Conservation (phyloP, 2,888 invertebrate species). For the Nemoura dubitans region DNA sequence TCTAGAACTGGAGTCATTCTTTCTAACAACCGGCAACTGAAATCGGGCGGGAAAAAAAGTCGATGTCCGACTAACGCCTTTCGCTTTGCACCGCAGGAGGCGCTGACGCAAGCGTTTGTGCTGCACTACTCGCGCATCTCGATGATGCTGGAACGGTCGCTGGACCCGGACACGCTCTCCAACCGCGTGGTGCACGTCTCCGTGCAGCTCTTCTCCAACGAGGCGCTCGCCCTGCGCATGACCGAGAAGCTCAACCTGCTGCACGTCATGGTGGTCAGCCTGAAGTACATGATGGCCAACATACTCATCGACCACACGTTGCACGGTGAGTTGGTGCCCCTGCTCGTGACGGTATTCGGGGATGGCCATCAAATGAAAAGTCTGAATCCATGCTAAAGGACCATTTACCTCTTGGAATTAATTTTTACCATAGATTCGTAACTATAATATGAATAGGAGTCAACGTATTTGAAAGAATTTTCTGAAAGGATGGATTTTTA, state of each 20-base stretch:
- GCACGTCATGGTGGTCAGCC: constrained; percentile 91
- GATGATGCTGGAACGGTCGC: constrained; percentile 84
- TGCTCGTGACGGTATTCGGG: too few species aligned
- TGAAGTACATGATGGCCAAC: constrained; percentile 92
- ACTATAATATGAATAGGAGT: too few species aligned
- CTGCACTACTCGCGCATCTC: constrained; percentile 96
- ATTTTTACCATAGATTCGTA: too few species aligned
- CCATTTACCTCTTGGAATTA: too few species aligned
- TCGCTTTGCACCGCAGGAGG: constrained; percentile 72
- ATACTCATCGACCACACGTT: constrained; percentile 87
- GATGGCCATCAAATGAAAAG: too few species aligned
- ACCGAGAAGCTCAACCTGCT: constrained; percentile 88
- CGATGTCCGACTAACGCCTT: too few species aligned
- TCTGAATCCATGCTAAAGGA: too few species aligned
- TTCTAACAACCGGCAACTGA: too few species aligned
- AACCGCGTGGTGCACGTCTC: constrained; percentile 98
- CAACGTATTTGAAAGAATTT: too few species aligned
- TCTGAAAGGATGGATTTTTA: too few species aligned
- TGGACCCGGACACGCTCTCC: constrained; percentile 89
- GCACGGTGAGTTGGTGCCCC: constrained; percentile 69
- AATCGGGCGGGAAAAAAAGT: too few species aligned
- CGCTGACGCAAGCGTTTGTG: constrained; percentile 92
- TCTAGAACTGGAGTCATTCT: too few species aligned
- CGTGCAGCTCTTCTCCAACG: constrained; percentile 94
- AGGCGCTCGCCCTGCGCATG: constrained; percentile 89